Percentiles rank a stretch among this genome's conserved stretches.
These are phyloP conservation scores for Melipona quadrifasciata DNA, from an alignment of 1,140 invertebrate species.

Conservation along the genomic window DNA sequence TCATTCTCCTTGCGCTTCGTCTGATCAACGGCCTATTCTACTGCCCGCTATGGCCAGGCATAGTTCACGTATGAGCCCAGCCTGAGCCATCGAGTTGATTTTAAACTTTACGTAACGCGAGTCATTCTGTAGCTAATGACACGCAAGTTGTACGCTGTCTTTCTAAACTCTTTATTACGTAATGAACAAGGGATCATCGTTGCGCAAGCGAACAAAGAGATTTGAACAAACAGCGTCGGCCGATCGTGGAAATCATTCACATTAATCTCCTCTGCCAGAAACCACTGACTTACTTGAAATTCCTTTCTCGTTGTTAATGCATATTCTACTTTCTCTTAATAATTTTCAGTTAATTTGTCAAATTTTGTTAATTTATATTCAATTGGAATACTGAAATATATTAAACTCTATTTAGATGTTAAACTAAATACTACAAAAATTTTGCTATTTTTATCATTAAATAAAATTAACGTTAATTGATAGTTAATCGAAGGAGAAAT, in stretches of 20 bases:
- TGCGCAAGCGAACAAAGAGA: conserved; percentile 2
- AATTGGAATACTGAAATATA: too few relatives aligned
- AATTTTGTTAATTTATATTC: too few relatives aligned
- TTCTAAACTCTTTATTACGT: conserved; percentile 6
- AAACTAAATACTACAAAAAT: too few relatives aligned
- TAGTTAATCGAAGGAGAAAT: background rate
- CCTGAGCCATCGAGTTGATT: conserved; percentile 1
- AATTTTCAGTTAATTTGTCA: too few relatives aligned
- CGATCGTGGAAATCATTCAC: background rate
- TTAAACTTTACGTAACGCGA: conserved; percentile 31
- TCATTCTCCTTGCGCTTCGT: conserved; percentile 15
- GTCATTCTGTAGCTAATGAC: conserved; percentile 9
- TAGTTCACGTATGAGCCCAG: background rate
- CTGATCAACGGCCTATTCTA: conserved; percentile 22
- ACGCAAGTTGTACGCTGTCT: conserved; percentile 19
- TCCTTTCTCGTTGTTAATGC: background rate
- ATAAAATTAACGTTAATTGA: background rate
- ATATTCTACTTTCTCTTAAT: background rate
- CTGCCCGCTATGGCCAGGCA: background rate
- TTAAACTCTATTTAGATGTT: too few relatives aligned
- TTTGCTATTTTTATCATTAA: too few relatives aligned
- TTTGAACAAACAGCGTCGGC: conserved; percentile 13
- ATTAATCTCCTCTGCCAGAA: background rate
- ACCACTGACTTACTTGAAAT: background rate
- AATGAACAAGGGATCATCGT: conserved; percentile 27